Conservation (phyloP, 1,140 invertebrate genomes). For the Pseudomyrmex sp. region DNA sequence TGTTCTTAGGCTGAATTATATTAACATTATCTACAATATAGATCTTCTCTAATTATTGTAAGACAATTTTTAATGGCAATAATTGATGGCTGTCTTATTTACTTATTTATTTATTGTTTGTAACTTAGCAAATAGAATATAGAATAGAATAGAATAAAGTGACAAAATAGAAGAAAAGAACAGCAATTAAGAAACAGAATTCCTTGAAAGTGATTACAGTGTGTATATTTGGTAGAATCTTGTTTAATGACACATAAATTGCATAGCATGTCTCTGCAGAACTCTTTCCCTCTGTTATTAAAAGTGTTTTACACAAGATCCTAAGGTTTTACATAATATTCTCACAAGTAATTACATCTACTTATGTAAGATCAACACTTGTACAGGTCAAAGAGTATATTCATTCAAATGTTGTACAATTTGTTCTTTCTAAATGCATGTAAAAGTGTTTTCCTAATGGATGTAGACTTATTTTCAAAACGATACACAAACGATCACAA, state of each 20-base stretch:
- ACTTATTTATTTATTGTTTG: no score
- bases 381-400: background rate
- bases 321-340: slow-evolving; percentile 19
- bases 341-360: slow-evolving; percentile 8
- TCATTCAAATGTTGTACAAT: background rate
- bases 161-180: no score
- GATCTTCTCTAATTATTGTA: background rate
- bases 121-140: no score
- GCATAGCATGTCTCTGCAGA: slow-evolving; percentile 42
- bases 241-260: background rate
- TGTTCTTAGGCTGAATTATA: no score
- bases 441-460: background rate
- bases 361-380: slow-evolving; percentile 22
- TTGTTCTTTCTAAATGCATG: background rate
- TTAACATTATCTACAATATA: no score
- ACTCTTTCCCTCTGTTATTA: slow-evolving; percentile 28
- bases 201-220: no score
- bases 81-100: no score
- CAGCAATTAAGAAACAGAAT: no score
- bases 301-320: background rate
- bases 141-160: no score
- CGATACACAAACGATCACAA: background rate
- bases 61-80: background rate
- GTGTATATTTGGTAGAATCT: no score
- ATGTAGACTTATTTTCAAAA: background rate